phyloP scores from a whole-genome alignment of 2,113 vertebrate species.

The Thamnophis sirtalis region DNA sequence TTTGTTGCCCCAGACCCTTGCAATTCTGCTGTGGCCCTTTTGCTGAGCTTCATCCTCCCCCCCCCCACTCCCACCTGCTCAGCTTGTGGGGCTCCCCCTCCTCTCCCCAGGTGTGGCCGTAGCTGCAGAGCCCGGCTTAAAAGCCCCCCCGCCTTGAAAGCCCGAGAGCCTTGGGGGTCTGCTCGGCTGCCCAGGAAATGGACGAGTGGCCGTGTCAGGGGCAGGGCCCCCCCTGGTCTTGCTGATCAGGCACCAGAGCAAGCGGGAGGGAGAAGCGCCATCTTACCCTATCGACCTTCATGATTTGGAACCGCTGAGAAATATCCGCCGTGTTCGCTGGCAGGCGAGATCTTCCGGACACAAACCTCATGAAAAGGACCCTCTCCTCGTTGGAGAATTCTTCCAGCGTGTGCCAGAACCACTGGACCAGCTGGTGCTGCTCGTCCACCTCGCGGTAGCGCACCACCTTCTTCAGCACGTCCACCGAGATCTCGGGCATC shows the following conservation, averaged over 20 bases:
- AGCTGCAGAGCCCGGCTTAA: background rate
- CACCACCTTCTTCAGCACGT: constrained; percentile 82
- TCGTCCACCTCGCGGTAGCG: constrained; percentile 83
- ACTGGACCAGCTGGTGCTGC: constrained; percentile 81
- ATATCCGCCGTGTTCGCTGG: constrained; percentile 85
- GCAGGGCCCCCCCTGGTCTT: background rate
- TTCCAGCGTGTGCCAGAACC: constrained; percentile 83
- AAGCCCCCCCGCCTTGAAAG: too few relatives aligned
- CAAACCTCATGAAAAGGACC: constrained; percentile 85
- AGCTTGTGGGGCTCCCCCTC: background rate
- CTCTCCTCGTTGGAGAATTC: constrained; percentile 85
- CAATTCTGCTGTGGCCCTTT: background rate
- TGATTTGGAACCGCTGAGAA: constrained; percentile 85
- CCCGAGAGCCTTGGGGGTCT: background rate
- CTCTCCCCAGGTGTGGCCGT: background rate
- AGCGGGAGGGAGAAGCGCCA: background rate
- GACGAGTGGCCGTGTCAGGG: too few relatives aligned
- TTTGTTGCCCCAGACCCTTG: background rate
- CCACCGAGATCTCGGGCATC: constrained; percentile 83
- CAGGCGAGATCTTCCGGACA: constrained; percentile 79
- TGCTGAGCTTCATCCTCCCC: background rate
- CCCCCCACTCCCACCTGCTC: background rate
- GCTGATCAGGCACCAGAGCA: background rate
- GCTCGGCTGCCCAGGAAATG: background rate
- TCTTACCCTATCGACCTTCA: constrained; percentile 86